Percentiles rank a stretch among this genome's conserved stretches.
Evolutionary conservation across 2,113 vertebrate species (phyloP).

Genomic region (Bungarus multicinctus): DNA sequence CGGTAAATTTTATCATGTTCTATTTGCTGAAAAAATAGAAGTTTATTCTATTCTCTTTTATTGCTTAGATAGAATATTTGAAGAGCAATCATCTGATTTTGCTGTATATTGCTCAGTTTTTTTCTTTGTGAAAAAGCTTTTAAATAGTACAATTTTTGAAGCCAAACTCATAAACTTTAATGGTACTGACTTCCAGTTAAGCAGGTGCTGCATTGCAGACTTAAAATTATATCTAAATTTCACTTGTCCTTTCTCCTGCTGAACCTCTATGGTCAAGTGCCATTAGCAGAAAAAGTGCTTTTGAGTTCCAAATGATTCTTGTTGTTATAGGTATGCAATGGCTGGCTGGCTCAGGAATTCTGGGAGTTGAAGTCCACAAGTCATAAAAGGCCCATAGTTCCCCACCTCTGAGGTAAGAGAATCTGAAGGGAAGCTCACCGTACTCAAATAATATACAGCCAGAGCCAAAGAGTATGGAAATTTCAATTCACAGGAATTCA

Average conservation of each 20-base stretch:
- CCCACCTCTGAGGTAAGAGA: neutral
- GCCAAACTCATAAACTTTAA: neutral
- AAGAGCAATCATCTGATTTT: neutral
- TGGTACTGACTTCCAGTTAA: neutral
- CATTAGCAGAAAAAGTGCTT: neutral
- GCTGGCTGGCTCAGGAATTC: too few species aligned
- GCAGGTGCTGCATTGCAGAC: neutral
- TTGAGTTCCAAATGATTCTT: neutral
- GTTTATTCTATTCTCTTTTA: neutral
- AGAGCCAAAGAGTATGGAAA: neutral
- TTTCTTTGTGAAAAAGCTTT: neutral
- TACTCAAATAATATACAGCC: neutral
- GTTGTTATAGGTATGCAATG: neutral
- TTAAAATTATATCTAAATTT: too few species aligned
- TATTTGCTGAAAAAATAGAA: neutral
- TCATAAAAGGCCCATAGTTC: too few species aligned
- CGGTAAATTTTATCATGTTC: neutral
- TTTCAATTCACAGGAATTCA: neutral
- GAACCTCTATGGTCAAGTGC: neutral
- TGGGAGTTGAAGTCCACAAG: too few species aligned
- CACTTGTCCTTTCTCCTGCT: neutral
- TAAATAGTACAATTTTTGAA: neutral
- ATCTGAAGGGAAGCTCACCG: neutral
- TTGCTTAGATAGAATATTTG: neutral
- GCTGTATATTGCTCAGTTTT: neutral